These are phyloP conservation scores for Morpho helenor DNA, from an alignment of 2,888 invertebrate species.

Conservation along the genomic window DNA sequence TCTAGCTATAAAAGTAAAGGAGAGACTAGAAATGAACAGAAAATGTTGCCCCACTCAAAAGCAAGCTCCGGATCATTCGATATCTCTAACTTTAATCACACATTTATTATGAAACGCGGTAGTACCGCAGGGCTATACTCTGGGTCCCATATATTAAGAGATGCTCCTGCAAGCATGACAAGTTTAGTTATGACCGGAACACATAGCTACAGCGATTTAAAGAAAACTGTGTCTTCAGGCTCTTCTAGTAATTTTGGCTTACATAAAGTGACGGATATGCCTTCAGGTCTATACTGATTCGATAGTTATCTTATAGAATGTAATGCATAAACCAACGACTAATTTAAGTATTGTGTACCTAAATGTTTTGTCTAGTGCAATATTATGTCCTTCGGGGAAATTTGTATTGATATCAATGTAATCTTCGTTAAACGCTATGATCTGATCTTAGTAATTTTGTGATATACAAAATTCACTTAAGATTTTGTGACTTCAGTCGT, in stretches of 20 bases:
- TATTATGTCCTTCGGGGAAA: conserved; percentile 46
- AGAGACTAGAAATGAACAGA: conserved; percentile 39
- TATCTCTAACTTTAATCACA: conserved; percentile 60
- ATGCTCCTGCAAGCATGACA: conserved; percentile 71
- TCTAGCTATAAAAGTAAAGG: conserved; percentile 49
- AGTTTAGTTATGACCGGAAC: conserved; percentile 67
- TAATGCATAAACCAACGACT: conserved; percentile 63
- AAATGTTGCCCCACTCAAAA: conserved; percentile 23
- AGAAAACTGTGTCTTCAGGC: conserved; percentile 62
- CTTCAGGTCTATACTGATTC: conserved; percentile 83
- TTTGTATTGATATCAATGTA: conserved; percentile 14
- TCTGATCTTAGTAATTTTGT: conserved; percentile 74
- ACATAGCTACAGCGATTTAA: conserved; percentile 66
- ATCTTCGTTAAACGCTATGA: conserved; percentile 5
- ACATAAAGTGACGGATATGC: conserved; percentile 85
- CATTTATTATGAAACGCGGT: conserved; percentile 81
- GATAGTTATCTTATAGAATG: conserved; percentile 25
- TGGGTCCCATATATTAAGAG: conserved; percentile 71
- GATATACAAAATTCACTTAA: conserved; percentile 71
- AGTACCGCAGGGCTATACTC: conserved; percentile 83
- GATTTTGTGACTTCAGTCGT: conserved; percentile 37
- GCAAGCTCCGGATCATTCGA: conserved; percentile 56
- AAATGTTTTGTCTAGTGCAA: conserved; percentile 70
- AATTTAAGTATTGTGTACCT: conserved; percentile 67
- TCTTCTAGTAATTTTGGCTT: conserved; percentile 62